A percentile compares a stretch with the other conserved stretches of the same genome.
Evolutionary conservation across 2,797 vertebrate species (phyloP).

Genomic region (Syncerus caffer): DNA sequence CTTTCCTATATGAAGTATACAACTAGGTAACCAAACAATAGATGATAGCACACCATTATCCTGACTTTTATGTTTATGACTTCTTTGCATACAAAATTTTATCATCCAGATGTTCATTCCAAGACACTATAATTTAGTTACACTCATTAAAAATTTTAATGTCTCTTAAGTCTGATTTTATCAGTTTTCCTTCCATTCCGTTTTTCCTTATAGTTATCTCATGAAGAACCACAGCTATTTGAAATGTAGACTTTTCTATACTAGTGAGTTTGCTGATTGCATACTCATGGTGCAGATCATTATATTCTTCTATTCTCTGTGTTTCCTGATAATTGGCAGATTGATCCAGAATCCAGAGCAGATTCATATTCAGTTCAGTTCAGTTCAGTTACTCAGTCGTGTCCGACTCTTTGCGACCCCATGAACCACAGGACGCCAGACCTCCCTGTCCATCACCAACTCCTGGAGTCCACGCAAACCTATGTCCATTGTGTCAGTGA

Average conservation of each 20-base stretch:
- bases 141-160: background rate
- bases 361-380: background rate
- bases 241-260: background rate
- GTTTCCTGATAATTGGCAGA: background rate
- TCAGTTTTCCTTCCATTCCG: background rate
- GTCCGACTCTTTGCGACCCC: background rate
- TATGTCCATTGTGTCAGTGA: fast-evolving
- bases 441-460: background rate
- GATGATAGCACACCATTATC: background rate
- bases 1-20: background rate
- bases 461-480: background rate
- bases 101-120: background rate
- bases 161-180: background rate
- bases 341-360: background rate
- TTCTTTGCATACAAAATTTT: conserved; percentile 15
- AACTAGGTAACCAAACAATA: background rate
- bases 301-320: background rate
- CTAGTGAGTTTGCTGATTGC: background rate
- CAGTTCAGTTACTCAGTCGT: background rate
- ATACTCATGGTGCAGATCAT: background rate
- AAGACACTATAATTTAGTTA: background rate
- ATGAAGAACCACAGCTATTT: background rate
- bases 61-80: background rate
- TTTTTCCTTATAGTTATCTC: background rate
- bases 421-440: fast-evolving